phyloP scores from a whole-genome alignment of 2,113 vertebrate genomes.

The Salvelinus fontinalis region DNA sequence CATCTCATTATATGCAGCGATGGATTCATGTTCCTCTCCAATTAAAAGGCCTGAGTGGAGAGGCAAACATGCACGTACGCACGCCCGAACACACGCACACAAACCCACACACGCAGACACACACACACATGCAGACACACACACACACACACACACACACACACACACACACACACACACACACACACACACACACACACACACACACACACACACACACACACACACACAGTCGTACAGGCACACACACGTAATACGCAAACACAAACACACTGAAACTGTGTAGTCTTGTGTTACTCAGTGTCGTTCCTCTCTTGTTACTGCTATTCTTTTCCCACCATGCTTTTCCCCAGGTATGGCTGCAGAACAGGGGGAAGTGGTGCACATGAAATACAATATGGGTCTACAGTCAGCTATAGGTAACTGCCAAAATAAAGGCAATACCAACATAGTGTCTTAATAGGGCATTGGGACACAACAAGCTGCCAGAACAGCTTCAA shows the following conservation, averaged over 20 bases:
- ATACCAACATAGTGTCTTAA: too few species aligned
- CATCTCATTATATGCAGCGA: neutral
- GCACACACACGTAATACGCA: too few species aligned
- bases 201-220: neutral
- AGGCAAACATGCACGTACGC: neutral
- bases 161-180: neutral
- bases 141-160: neutral
- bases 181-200: neutral
- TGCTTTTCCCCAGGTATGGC: too few species aligned
- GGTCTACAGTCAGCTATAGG: too few species aligned
- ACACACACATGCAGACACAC: neutral
- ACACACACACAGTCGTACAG: neutral
- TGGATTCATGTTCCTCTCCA: neutral
- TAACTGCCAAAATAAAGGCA: too few species aligned
- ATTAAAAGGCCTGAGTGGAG: neutral
- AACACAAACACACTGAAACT: too few species aligned
- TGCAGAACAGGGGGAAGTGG: neutral
- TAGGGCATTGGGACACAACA: too few species aligned
- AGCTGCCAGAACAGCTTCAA: too few species aligned
- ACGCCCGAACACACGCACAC: neutral
- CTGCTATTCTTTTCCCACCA: too few species aligned
- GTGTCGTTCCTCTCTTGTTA: neutral
- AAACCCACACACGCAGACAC: neutral
- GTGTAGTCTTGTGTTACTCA: too few species aligned
- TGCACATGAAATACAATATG: too few species aligned